Percentiles rank a stretch among this genome's conserved stretches.
phyloP scores from a whole-genome alignment of 1,140 invertebrate genomes.

The Macrostomum lignano region DNA sequence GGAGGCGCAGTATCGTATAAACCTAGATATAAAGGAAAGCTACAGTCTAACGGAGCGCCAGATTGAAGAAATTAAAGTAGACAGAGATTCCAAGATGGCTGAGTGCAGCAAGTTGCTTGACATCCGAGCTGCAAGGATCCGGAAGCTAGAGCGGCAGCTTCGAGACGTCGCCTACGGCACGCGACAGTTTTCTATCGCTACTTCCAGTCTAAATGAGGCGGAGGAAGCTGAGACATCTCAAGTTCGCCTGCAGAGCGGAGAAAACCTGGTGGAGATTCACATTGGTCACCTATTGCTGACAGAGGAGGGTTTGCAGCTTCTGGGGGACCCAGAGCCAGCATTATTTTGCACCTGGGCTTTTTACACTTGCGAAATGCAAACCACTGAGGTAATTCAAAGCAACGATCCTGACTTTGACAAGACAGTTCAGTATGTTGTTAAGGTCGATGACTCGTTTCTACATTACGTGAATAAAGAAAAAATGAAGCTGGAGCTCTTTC shows the following conservation, averaged over 20 bases:
- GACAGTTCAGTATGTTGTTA: slow-evolving; percentile 28
- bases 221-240: too few relatives aligned
- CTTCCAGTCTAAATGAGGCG: too few relatives aligned
- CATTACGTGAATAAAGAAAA: slow-evolving; percentile 28
- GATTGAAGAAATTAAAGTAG: slow-evolving; percentile 23
- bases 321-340: slow-evolving; percentile 21
- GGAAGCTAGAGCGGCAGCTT: slow-evolving; percentile 28
- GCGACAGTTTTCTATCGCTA: too few relatives aligned
- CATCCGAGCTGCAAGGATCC: slow-evolving; percentile 25
- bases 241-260: too few relatives aligned
- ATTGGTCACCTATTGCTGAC: slow-evolving; percentile 15
- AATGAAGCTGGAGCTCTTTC: too few relatives aligned
- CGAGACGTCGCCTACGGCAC: slow-evolving; percentile 30
- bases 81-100: slow-evolving; percentile 24
- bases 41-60: slow-evolving; percentile 6
- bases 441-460: slow-evolving; percentile 30
- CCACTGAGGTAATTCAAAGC: slow-evolving; percentile 25
- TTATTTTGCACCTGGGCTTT: slow-evolving; percentile 30
- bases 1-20: slow-evolving; percentile 29
- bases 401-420: slow-evolving; percentile 24
- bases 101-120: slow-evolving; percentile 28
- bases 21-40: slow-evolving; percentile 28
- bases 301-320: slow-evolving; percentile 13
- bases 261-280: slow-evolving; percentile 27
- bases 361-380: slow-evolving; percentile 29